phyloP scores from a whole-genome alignment of 2,113 vertebrate genomes.

The Anolis carolinensis region DNA sequence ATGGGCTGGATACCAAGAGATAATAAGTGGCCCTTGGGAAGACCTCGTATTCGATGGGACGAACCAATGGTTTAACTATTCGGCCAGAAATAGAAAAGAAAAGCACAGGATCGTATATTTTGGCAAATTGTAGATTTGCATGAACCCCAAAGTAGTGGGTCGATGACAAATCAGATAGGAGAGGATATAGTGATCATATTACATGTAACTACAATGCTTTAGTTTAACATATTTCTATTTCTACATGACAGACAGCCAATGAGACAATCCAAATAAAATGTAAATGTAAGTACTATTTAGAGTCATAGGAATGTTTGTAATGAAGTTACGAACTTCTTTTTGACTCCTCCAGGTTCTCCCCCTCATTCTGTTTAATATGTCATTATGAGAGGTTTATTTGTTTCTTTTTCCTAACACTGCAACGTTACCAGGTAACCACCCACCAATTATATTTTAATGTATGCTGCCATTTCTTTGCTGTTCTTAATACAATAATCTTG shows the following conservation, averaged over 20 bases:
- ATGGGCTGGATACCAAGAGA: too few relatives aligned
- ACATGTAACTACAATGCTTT: neutral
- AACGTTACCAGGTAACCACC: neutral
- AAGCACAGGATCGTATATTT: too few relatives aligned
- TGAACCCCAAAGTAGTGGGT: too few relatives aligned
- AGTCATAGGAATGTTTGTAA: neutral
- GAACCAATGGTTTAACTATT: too few relatives aligned
- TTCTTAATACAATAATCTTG: neutral
- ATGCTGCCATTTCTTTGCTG: too few relatives aligned
- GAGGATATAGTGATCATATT: neutral
- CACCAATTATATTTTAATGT: neutral
- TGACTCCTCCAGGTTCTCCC: neutral
- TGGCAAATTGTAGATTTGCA: too few relatives aligned
- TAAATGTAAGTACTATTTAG: neutral
- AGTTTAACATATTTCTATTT: neutral
- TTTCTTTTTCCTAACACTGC: neutral
- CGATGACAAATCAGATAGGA: too few relatives aligned
- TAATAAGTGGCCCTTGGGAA: too few relatives aligned
- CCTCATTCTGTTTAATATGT: neutral
- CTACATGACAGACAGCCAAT: neutral
- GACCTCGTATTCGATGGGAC: too few relatives aligned
- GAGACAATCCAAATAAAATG: neutral
- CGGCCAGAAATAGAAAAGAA: too few relatives aligned
- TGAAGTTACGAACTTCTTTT: neutral
- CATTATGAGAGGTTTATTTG: too few relatives aligned